A percentile compares a stretch with the other conserved stretches of the same genome.
phyloP scores from a whole-genome alignment of 1,140 invertebrate species.

The Drosophila equinoxialis region DNA sequence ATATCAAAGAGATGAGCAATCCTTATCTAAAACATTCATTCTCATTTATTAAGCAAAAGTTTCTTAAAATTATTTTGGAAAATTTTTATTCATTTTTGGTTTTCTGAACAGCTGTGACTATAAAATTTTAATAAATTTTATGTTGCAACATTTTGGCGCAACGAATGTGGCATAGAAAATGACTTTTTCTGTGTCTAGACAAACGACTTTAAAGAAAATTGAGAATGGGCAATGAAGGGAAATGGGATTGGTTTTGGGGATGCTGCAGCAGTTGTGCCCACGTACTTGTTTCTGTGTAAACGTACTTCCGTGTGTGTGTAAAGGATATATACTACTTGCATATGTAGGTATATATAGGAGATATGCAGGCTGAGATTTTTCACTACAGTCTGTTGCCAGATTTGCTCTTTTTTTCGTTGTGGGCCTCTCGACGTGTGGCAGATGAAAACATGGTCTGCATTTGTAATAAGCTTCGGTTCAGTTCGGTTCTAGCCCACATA shows the following conservation, averaged over 20 bases:
- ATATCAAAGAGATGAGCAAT: constrained; percentile 26
- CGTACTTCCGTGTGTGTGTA: neutral
- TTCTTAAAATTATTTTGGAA: constrained; percentile 43
- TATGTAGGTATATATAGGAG: neutral
- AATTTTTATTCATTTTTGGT: constrained; percentile 50
- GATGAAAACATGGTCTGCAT: constrained; percentile 68
- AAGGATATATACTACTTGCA: neutral
- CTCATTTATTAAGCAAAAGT: constrained; percentile 71
- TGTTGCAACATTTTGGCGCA: constrained; percentile 22
- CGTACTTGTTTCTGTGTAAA: constrained; percentile 3
- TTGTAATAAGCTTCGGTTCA: constrained; percentile 53
- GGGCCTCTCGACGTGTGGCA: constrained; percentile 26
- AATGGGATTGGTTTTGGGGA: constrained; percentile 6
- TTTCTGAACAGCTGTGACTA: constrained; percentile 25
- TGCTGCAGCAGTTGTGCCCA: constrained; percentile 19
- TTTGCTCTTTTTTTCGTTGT: constrained; percentile 18
- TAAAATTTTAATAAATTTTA: constrained; percentile 55
- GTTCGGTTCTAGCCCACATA: neutral
- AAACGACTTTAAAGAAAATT: constrained; percentile 13
- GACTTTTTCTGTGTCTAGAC: constrained; percentile 38
- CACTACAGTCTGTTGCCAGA: constrained; percentile 43
- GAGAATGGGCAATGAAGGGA: constrained; percentile 5
- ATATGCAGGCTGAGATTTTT: constrained; percentile 52
- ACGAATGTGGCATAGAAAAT: constrained; percentile 20
- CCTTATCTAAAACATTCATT: constrained; percentile 45